Conservation (phyloP, 2,113 vertebrate species). For the Myotis lucifugus region DNA sequence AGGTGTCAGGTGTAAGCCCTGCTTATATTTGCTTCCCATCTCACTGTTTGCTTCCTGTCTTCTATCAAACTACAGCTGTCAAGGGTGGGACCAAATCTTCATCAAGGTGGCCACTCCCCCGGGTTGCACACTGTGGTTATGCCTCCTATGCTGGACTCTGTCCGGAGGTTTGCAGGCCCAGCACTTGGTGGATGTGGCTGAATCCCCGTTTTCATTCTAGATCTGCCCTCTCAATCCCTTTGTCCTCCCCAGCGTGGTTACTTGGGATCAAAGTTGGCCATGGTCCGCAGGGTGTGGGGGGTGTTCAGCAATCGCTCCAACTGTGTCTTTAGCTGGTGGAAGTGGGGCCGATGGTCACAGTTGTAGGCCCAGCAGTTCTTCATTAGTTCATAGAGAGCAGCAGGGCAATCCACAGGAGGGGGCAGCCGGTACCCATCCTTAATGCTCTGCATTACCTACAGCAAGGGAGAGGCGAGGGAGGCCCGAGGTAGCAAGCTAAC, state of each 20-base stretch:
- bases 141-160: not conserved
- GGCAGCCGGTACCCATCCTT: constrained; percentile 87
- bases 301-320: constrained; percentile 86
- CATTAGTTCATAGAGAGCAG: constrained; percentile 87
- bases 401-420: constrained; percentile 87
- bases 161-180: not conserved
- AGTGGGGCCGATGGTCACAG: constrained; percentile 81
- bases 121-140: not conserved
- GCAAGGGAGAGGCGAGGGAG: not conserved
- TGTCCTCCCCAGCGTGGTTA: constrained; percentile 42
- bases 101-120: not conserved
- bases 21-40: not conserved
- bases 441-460: constrained; percentile 88
- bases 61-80: not conserved
- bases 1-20: not conserved
- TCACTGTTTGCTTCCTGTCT: not conserved
- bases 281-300: constrained; percentile 84
- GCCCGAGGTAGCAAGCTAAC: not conserved
- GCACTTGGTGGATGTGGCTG: not conserved
- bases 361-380: constrained; percentile 87
- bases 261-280: constrained; percentile 88
- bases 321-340: constrained; percentile 85
- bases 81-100: not conserved
- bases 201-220: not conserved
- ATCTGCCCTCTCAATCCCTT: not conserved